Percentiles rank a stretch among this genome's conserved stretches.
These are phyloP conservation scores for Mesorhabditis spiculigera DNA, from an alignment of 2,888 invertebrate species.

Conservation along the genomic window DNA sequence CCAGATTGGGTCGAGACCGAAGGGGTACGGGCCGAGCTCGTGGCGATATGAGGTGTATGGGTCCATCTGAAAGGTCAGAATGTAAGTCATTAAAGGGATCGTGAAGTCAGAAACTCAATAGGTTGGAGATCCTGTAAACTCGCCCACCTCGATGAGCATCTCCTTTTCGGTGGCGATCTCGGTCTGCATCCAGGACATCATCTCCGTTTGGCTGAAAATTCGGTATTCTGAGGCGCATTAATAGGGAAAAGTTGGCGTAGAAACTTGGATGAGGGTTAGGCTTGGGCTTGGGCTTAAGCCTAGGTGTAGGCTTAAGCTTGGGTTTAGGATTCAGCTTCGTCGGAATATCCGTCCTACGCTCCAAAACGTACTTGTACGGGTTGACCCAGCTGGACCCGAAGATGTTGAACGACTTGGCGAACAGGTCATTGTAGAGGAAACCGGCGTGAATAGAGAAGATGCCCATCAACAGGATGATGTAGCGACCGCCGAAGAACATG, in stretches of 20 bases:
- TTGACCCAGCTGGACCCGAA: slow-evolving; percentile 62
- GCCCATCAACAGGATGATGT: slow-evolving; percentile 59
- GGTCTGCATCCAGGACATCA: neutral
- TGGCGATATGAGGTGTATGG: slow-evolving; percentile 42
- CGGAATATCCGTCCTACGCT: neutral
- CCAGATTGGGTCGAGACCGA: slow-evolving; percentile 63
- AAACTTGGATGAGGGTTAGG: too few relatives aligned
- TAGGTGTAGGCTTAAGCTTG: too few relatives aligned
- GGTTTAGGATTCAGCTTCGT: too few relatives aligned
- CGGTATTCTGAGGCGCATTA: too few relatives aligned
- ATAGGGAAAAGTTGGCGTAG: too few relatives aligned
- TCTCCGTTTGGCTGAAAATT: slow-evolving; percentile 9
- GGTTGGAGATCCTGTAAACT: neutral
- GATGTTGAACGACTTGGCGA: slow-evolving; percentile 61
- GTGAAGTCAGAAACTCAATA: neutral
- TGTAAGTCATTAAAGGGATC: neutral
- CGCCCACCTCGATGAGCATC: slow-evolving; percentile 31
- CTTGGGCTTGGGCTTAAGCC: too few relatives aligned
- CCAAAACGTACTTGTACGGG: slow-evolving; percentile 36
- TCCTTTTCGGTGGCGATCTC: slow-evolving; percentile 30
- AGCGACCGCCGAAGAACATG: slow-evolving; percentile 59
- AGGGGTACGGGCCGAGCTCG: slow-evolving; percentile 58
- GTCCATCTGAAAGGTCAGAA: slow-evolving; percentile 12
- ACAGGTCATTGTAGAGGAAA: slow-evolving; percentile 57
- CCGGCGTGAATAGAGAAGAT: slow-evolving; percentile 59